Conservation (phyloP, 2,888 invertebrate genomes). For the Volucella bombylans region DNA sequence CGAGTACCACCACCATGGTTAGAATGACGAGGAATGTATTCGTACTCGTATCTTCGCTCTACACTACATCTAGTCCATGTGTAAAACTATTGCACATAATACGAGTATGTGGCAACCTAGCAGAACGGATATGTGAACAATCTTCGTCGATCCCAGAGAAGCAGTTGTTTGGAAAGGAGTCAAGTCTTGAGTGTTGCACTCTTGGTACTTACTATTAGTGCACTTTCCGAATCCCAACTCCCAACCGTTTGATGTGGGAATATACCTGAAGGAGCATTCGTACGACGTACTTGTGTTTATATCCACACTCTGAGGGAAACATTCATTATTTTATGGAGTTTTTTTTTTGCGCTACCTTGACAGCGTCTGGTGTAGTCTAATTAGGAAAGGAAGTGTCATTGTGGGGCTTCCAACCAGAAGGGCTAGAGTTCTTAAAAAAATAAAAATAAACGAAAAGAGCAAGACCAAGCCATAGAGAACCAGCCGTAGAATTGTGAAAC, state of each 20-base stretch:
- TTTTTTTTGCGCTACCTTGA: not conserved
- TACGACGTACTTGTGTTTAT: too few species aligned
- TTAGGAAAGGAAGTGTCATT: conserved; percentile 25
- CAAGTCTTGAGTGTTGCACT: conserved; percentile 18
- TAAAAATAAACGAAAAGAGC: conserved; percentile 5
- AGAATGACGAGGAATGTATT: not conserved
- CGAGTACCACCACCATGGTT: conserved; percentile 14
- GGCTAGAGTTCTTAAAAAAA: conserved; percentile 37
- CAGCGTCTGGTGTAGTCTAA: conserved; percentile 17
- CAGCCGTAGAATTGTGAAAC: conserved; percentile 25
- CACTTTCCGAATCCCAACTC: too few species aligned
- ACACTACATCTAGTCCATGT: too few species aligned
- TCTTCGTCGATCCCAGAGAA: conserved; percentile 17
- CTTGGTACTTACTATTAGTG: not conserved
- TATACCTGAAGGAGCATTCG: not conserved
- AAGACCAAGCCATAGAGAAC: not conserved
- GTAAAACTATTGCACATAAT: too few species aligned
- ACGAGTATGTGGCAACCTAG: conserved; percentile 10
- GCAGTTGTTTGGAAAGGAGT: conserved; percentile 28
- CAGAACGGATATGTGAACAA: conserved; percentile 60
- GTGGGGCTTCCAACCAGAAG: conserved; percentile 13
- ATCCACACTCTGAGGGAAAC: not conserved
- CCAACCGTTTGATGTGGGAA: conserved; percentile 2
- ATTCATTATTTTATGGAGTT: conserved; percentile 5
- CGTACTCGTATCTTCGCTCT: too few species aligned